Evolutionary conservation across 2,113 vertebrate species (phyloP).

Genomic region (Ibidorhyncha struthersii): DNA sequence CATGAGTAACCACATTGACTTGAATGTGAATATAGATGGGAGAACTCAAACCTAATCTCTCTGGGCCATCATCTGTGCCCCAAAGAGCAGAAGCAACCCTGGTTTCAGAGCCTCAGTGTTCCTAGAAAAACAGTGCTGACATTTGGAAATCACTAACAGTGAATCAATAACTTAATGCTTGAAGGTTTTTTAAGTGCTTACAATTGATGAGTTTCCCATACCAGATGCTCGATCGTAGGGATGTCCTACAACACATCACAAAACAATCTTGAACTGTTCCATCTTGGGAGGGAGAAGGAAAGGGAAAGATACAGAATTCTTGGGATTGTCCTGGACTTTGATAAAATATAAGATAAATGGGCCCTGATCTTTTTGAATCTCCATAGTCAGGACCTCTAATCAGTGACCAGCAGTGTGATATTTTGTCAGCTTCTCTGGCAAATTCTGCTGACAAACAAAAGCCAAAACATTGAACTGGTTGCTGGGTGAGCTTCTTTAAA

Average conservation of each 20-base stretch:
- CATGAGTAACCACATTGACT: not conserved
- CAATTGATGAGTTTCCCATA: not conserved
- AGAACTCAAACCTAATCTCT: not conserved
- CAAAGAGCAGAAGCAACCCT: not conserved
- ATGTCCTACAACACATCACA: not conserved
- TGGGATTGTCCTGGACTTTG: not conserved
- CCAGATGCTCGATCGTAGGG: not conserved
- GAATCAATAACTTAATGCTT: not conserved
- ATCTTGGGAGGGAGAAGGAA: not conserved
- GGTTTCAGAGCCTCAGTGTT: not conserved
- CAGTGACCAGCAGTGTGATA: not conserved
- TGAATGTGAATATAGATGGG: not conserved
- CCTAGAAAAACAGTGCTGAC: not conserved
- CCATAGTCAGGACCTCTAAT: not conserved
- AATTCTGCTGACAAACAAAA: not conserved
- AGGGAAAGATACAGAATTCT: not conserved
- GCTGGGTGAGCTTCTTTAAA: not conserved
- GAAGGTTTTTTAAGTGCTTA: not conserved
- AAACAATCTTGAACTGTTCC: not conserved
- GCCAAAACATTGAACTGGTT: not conserved
- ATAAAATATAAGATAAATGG: not conserved
- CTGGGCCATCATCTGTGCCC: not conserved
- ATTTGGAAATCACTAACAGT: not conserved
- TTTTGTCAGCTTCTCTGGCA: not conserved
- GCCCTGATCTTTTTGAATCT: not conserved